Evolutionary conservation across 2,888 invertebrate genomes (phyloP), one percentile per base, ranked within the genome.

Genomic region (Leptogaster cylindrica): DNA sequence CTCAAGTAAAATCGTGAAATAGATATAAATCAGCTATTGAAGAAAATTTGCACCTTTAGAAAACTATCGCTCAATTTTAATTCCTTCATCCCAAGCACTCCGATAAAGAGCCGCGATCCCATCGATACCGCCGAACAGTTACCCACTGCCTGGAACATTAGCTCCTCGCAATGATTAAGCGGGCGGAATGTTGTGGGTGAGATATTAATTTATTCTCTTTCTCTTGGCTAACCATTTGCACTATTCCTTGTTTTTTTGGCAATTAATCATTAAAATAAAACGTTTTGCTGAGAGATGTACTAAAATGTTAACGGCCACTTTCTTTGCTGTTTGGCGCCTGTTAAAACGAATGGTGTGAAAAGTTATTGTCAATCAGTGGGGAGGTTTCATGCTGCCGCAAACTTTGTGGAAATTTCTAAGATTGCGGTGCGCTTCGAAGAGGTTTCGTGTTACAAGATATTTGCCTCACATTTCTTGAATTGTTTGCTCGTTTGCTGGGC

Each of bases 191-290:
- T 33, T 52, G 52, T 52, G 52, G 52, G 52, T 52, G 52, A 52
- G 28, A 52, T 52, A 52, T 52, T 52, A 52, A 52, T 52, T 52
- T 52, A 52, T 52, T 52, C 28, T 28, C 52, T 31, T 52, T 52
- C 20, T 10, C 28, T 28, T 14, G 31, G 28, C 23, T 20, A 16
- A 16, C 46, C n/a, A 25, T n/a, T n/a, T 46, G 28, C 12, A 28
- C 14, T 18, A 6, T 18, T 33, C 10, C 33, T 16, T 16, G 31
- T 28, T 33, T 52, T 31, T 33, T 31, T 18, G 52, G 20, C 33
- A 52, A 52, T 52, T 52, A 52, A 52, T 52, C 52, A 52, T 52
- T 20, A 12, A n/a, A 52, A 31, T 31, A 14, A 14, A 31, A 10
- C 14, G 16, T 52, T 52, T 52, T 18, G 31, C 18, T 20, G 14